Evolutionary conservation across 1,140 invertebrate genomes (phyloP).

Genomic region (Drosophila chauvacae): DNA sequence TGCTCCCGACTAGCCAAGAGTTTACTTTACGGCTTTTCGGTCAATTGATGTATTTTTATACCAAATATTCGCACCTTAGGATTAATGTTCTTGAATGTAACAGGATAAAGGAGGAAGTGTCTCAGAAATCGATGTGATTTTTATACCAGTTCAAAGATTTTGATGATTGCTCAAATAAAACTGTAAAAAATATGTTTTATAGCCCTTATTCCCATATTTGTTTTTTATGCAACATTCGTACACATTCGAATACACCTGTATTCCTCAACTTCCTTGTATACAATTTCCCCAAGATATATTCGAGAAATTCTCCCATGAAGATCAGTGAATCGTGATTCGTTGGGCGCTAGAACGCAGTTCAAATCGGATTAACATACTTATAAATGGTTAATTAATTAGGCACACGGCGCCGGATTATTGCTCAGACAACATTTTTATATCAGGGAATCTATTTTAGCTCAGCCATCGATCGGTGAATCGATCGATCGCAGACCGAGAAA

Average conservation of each 20-base stretch:
- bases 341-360: slow-evolving; percentile 48
- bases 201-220: neutral
- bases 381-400: slow-evolving; percentile 81
- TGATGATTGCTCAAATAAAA: no score
- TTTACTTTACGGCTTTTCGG: slow-evolving; percentile 6
- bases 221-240: neutral
- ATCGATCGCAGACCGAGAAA: slow-evolving; percentile 55
- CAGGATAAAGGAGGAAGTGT: neutral
- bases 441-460: slow-evolving; percentile 39
- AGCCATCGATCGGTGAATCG: slow-evolving; percentile 54
- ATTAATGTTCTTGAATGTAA: no score
- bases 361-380: slow-evolving; percentile 73
- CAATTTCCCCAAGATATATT: neutral
- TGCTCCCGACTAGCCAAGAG: slow-evolving; percentile 5
- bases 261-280: neutral
- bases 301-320: slow-evolving; percentile 15
- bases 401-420: slow-evolving; percentile 74
- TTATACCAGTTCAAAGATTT: neutral
- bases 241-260: neutral
- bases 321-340: slow-evolving; percentile 44
- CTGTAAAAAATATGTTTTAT: no score
- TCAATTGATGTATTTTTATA: slow-evolving; percentile 2
- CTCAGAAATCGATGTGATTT: neutral
- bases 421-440: slow-evolving; percentile 43
- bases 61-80: neutral